phyloP scores from a whole-genome alignment of 1,140 invertebrate species.

The Euwallacea fornicatus region DNA sequence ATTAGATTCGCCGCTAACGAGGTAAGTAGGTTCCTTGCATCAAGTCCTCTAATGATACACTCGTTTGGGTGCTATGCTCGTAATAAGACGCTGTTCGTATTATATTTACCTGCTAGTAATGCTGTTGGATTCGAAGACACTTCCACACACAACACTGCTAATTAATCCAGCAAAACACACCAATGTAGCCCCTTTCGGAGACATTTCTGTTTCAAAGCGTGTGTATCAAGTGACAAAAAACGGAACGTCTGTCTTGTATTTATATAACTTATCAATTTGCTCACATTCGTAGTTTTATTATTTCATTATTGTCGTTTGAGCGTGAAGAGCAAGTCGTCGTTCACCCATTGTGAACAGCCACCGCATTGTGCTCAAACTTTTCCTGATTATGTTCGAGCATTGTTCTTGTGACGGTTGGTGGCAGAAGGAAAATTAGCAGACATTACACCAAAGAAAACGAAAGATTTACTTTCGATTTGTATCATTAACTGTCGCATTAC shows the following conservation, averaged over 20 bases:
- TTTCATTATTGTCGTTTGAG: constrained; percentile 8
- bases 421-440: constrained; percentile 8
- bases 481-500: too few relatives aligned
- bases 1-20: constrained; percentile 49
- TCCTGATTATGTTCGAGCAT: constrained; percentile 3
- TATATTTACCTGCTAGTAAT: not conserved
- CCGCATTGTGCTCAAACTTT: constrained; percentile 16
- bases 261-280: not conserved
- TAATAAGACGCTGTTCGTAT: not conserved
- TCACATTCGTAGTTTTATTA: constrained; percentile 4
- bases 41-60: constrained; percentile 43
- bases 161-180: not conserved
- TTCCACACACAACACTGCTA: not conserved
- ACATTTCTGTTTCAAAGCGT: not conserved
- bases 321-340: not conserved
- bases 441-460: constrained; percentile 11
- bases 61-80: not conserved
- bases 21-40: constrained; percentile 47
- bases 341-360: constrained; percentile 2
- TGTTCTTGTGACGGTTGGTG: constrained; percentile 14
- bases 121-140: not conserved
- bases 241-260: not conserved
- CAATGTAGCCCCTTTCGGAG: not conserved
- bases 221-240: not conserved
- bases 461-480: constrained; percentile 1